Evolutionary conservation across 2,113 vertebrate genomes (phyloP), one percentile per base, ranked within the genome.

Genomic region (Mastomys coucha): DNA sequence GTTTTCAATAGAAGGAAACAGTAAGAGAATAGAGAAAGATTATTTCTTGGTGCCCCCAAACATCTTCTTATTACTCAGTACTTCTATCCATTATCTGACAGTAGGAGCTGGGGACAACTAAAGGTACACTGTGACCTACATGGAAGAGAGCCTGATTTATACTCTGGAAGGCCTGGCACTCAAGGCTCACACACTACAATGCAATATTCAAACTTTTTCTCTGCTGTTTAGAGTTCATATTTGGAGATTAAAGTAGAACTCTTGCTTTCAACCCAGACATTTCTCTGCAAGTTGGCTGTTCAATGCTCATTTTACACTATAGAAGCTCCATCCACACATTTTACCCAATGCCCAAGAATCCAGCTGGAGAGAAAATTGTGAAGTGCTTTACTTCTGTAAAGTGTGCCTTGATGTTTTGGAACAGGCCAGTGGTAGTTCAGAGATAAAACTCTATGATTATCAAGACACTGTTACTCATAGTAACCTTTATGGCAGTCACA

Each of bases 351-450:
- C 16, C 53, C 84, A 95, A 85, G 7, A 67, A 97, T 94, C 92
- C 84, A 97, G 96, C 69, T 78, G 93, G 89, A 97, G 82, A 97
- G 89, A 97, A 98, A 97, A 98, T 91, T 98, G 96, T 91, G 5
- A 45, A 45, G 45, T 45, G 45, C 45, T 45, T 45, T 45, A 45
- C 45, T 90, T 92, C 96, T 98, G 98, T 98, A 96, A 98, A 97
- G 95, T 96, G 97, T 92, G 89, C 96, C 98, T 97, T 95, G 96
- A 56, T 95, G 70, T 91, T 98, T 80, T 97, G 97, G 96, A 96
- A 98, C 98, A 98, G 88, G 97, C 93, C 97, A 97, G 96, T 88
- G 94, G 92, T 28, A 97, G 95, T 97, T 97, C 78, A 86, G 97
- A 88, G 97, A 97, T 97, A 97, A 94, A 49, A 88, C 91, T 96